A percentile compares a stretch with the other conserved stretches of the same genome.
phyloP scores from a whole-genome alignment of 2,888 invertebrate genomes.

The Entomobrya multifasciata region DNA sequence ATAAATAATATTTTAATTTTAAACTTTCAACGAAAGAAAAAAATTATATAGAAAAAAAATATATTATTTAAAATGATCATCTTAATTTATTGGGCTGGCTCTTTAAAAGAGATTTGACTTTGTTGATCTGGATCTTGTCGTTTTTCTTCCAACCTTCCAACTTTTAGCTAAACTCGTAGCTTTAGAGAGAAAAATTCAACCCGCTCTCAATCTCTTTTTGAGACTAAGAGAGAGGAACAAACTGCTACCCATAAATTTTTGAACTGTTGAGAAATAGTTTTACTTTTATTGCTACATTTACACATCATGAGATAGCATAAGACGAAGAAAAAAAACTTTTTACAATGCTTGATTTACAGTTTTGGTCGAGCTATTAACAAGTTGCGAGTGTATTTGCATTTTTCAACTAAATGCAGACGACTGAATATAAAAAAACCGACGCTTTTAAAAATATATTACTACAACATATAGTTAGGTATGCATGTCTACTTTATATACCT shows the following conservation, averaged over 20 bases:
- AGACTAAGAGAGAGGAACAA: constrained; percentile 15
- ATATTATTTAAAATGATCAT: constrained; percentile 26
- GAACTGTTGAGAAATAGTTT: constrained; percentile 13
- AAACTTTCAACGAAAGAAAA: too few species aligned
- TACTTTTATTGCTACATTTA: background rate
- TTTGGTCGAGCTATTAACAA: constrained; percentile 4
- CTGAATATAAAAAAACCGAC: too few species aligned
- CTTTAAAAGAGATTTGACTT: constrained; percentile 47
- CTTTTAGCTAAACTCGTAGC: background rate
- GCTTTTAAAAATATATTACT: too few species aligned
- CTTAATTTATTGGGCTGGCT: constrained; percentile 37
- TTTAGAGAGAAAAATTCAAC: constrained; percentile 19
- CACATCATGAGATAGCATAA: background rate
- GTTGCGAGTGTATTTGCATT: background rate
- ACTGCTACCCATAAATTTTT: constrained; percentile 60
- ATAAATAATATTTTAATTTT: background rate
- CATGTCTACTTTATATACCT: background rate
- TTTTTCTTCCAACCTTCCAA: background rate
- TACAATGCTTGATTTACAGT: constrained; percentile 26
- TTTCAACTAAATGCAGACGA: too few species aligned
- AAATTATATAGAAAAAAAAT: too few species aligned
- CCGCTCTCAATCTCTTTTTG: constrained; percentile 14
- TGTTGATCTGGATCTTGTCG: constrained; percentile 58
- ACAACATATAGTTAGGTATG: too few species aligned
- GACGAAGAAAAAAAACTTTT: background rate